phyloP scores from a whole-genome alignment of 2,888 invertebrate species.

The Sphecodes monilicornis region DNA sequence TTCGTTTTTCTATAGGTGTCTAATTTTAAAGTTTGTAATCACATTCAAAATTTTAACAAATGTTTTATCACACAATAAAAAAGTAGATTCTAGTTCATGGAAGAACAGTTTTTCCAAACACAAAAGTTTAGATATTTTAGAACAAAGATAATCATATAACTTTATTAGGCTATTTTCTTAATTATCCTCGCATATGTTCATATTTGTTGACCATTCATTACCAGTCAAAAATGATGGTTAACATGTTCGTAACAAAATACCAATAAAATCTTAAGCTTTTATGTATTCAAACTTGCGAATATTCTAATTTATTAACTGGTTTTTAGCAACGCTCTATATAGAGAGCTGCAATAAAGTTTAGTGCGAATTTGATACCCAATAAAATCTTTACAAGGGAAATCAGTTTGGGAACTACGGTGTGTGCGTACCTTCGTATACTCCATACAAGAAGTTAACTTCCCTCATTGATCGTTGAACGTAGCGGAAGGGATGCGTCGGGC shows the following conservation, averaged over 20 bases:
- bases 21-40: too few relatives aligned
- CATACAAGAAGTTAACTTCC: constrained; percentile 5
- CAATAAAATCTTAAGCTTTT: background rate
- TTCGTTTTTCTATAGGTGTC: too few relatives aligned
- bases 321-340: background rate
- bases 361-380: background rate
- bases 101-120: too few relatives aligned
- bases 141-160: too few relatives aligned
- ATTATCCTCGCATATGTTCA: too few relatives aligned
- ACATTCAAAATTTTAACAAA: too few relatives aligned
- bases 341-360: background rate
- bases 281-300: background rate
- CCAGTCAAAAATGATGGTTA: background rate
- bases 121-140: too few relatives aligned
- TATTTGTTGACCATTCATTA: background rate
- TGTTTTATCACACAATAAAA: too few relatives aligned
- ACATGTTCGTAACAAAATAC: background rate
- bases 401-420: background rate
- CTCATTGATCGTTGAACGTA: constrained; percentile 6
- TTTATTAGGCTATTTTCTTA: too few relatives aligned
- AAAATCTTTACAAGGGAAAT: constrained; percentile 3
- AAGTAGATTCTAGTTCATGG: too few relatives aligned
- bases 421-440: constrained; percentile 1
- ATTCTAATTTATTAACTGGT: background rate
- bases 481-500: constrained; percentile 6